These are phyloP conservation scores for Pygocentrus nattereri DNA, from an alignment of 2,797 vertebrate genomes.

Conservation along the genomic window DNA sequence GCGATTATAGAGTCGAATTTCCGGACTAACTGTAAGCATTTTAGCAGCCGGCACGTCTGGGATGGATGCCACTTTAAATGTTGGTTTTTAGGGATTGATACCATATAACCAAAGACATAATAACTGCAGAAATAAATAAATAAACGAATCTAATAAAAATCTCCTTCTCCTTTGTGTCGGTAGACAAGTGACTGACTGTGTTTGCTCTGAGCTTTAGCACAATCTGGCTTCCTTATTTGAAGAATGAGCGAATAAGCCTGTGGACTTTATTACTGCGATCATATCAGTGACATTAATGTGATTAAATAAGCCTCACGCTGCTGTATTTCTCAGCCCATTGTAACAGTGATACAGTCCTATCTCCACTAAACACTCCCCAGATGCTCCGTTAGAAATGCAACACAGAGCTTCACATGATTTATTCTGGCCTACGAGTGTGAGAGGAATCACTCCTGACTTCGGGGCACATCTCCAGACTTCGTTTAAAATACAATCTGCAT, in stretches of 20 bases:
- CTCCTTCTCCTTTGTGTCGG: background rate
- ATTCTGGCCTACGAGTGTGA: background rate
- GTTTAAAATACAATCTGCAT: slow-evolving; percentile 39
- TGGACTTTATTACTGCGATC: background rate
- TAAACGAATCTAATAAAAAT: background rate
- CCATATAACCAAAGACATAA: too few relatives aligned
- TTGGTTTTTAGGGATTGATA: too few relatives aligned
- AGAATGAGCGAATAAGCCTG: background rate
- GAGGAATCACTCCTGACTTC: background rate
- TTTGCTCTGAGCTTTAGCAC: background rate
- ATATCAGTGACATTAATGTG: background rate
- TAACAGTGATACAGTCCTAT: background rate
- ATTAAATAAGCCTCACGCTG: background rate
- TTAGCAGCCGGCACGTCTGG: too few relatives aligned
- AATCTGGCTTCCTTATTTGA: background rate
- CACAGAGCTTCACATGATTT: background rate
- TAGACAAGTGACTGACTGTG: background rate
- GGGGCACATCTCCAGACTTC: background rate
- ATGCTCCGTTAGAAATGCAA: background rate
- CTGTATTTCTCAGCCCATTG: background rate
- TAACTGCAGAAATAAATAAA: background rate
- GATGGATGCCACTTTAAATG: too few relatives aligned
- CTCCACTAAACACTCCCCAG: background rate
- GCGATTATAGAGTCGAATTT: too few relatives aligned
- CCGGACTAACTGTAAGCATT: too few relatives aligned